Conservation (phyloP, 1,140 invertebrate species). For the Saccostrea cuccullata region DNA sequence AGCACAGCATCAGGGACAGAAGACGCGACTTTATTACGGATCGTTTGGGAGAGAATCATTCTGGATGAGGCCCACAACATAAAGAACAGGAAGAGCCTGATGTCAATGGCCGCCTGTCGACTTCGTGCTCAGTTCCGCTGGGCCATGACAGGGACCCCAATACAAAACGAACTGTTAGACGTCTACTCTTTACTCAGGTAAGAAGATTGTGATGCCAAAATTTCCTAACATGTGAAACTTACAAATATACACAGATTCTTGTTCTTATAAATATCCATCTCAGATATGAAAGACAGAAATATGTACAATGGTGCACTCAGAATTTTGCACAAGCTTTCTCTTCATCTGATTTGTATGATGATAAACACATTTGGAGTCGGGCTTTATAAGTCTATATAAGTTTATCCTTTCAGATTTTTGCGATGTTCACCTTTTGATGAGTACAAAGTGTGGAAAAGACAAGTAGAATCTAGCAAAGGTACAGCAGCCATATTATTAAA, state of each 20-base stretch:
- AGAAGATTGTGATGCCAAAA: neutral
- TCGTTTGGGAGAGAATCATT: slow-evolving; percentile 91
- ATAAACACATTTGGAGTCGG: no score
- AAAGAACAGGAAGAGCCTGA: slow-evolving; percentile 90
- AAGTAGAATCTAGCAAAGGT: slow-evolving; percentile 86
- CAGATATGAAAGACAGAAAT: no score
- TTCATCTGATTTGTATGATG: no score
- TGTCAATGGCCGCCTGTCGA: slow-evolving; percentile 85
- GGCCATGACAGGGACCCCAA: slow-evolving; percentile 95
- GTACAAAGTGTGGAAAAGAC: slow-evolving; percentile 83
- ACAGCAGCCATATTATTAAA: slow-evolving; percentile 36
- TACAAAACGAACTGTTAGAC: slow-evolving; percentile 95
- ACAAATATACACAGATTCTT: no score
- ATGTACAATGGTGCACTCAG: no score
- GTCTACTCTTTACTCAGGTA: slow-evolving; percentile 89
- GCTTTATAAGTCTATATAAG: no score
- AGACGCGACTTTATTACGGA: slow-evolving; percentile 79
- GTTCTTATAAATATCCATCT: no score
- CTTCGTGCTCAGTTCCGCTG: slow-evolving; percentile 83
- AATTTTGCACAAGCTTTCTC: no score
- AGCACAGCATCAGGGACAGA: neutral
- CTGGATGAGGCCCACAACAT: slow-evolving; percentile 96
- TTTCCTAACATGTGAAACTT: no score
- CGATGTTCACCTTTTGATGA: slow-evolving; percentile 92
- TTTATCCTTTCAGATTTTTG: slow-evolving; percentile 83